Conservation (phyloP, 2,888 invertebrate species). For the Agonopterix heracliana region DNA sequence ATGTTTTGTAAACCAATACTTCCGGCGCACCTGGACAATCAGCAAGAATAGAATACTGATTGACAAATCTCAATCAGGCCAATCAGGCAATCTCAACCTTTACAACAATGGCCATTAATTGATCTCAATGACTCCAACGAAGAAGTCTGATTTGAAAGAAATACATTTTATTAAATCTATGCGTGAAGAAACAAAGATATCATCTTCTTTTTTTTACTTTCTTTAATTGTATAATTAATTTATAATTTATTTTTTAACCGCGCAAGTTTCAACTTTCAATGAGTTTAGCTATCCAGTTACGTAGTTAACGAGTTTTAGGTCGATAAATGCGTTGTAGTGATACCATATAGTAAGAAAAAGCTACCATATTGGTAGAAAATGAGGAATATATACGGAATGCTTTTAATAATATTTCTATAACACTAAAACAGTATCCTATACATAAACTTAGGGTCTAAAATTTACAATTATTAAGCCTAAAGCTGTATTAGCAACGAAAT, state of each 20-base stretch:
- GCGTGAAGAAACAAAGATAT: neutral
- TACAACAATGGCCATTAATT: no score
- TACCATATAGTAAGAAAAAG: conserved; percentile 23
- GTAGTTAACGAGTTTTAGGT: conserved; percentile 29
- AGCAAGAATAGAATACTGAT: no score
- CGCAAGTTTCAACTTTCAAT: neutral
- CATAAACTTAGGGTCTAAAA: conserved; percentile 22
- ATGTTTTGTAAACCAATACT: no score
- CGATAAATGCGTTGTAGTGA: conserved; percentile 50
- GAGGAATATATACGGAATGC: conserved; percentile 42
- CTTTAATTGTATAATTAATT: no score
- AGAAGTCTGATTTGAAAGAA: neutral
- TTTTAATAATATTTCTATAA: conserved; percentile 21
- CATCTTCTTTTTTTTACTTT: no score
- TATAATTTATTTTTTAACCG: neutral
- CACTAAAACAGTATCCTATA: conserved; percentile 17
- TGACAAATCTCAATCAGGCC: no score
- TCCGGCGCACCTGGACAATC: no score
- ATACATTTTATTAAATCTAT: conserved; percentile 8
- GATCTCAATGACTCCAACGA: no score
- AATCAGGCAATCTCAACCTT: no score
- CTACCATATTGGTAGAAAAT: conserved; percentile 29
- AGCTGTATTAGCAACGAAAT: conserved; percentile 32
- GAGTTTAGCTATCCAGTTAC: neutral
- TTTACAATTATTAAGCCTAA: conserved; percentile 35